phyloP scores from a whole-genome alignment of 2,113 vertebrate species.

The Lynx canadensis region DNA sequence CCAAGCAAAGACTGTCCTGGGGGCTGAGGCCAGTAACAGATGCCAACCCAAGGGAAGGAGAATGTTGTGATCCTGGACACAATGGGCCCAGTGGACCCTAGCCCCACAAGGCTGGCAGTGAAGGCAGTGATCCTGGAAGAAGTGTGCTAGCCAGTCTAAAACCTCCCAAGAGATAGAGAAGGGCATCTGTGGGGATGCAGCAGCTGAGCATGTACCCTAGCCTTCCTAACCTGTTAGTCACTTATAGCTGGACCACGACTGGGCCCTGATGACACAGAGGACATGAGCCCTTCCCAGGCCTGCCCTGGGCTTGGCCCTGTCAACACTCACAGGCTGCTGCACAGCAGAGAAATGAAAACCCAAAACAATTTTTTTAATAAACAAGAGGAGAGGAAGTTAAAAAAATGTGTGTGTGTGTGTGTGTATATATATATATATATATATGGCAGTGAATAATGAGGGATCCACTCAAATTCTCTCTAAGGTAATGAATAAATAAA shows the following conservation, averaged over 20 bases:
- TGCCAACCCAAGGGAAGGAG: too few relatives aligned
- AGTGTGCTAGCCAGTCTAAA: rapidly evolving
- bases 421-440: too few relatives aligned
- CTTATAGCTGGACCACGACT: background rate
- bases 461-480: conserved; percentile 75
- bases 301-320: background rate
- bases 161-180: background rate
- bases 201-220: rapidly evolving
- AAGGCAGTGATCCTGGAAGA: background rate
- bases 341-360: conserved; percentile 6
- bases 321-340: background rate
- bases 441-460: conserved; percentile 67
- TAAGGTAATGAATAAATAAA: conserved; percentile 75
- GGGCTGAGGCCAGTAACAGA: background rate
- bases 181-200: background rate
- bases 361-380: background rate
- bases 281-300: background rate
- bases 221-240: background rate
- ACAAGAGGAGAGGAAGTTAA: conserved; percentile 27
- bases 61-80: background rate
- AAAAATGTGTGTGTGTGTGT: too few relatives aligned
- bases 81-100: too few relatives aligned
- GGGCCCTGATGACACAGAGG: background rate
- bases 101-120: rapidly evolving
- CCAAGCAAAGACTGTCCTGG: background rate